Percentiles rank a stretch among this genome's conserved stretches.
Conservation (phyloP, 1,140 invertebrate species). For the Bombus breviceps region DNA sequence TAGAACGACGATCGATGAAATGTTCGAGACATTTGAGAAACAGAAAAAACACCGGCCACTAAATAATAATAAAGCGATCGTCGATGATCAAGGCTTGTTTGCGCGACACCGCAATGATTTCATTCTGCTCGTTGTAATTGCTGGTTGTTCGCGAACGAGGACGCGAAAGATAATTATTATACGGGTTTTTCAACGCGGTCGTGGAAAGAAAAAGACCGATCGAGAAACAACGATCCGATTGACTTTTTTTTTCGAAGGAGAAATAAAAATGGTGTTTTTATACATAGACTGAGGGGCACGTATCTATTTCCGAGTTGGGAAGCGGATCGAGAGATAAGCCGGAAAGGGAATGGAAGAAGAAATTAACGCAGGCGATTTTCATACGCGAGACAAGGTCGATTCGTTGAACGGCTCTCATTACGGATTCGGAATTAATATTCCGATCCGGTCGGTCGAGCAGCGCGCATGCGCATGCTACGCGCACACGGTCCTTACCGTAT, state of each 20-base stretch:
- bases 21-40: too few relatives aligned
- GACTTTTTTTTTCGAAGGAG: neutral
- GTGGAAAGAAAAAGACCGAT: neutral
- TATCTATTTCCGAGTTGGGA: neutral
- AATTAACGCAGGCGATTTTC: neutral
- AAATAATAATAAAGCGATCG: neutral
- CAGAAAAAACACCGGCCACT: too few relatives aligned
- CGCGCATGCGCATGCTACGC: neutral
- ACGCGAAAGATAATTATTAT: constrained; percentile 12
- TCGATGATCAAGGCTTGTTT: neutral
- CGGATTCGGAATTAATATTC: constrained; percentile 34
- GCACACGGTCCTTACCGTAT: neutral
- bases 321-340: neutral
- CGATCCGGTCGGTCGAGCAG: neutral
- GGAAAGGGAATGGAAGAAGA: neutral
- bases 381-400: constrained; percentile 8
- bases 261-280: neutral
- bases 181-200: neutral
- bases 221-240: neutral
- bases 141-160: neutral
- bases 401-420: neutral
- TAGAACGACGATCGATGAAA: too few relatives aligned
- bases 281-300: too few relatives aligned
- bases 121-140: neutral
- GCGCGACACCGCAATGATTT: neutral